phyloP scores from a whole-genome alignment of 2,113 vertebrate species.

The Muscicapa adusta region DNA sequence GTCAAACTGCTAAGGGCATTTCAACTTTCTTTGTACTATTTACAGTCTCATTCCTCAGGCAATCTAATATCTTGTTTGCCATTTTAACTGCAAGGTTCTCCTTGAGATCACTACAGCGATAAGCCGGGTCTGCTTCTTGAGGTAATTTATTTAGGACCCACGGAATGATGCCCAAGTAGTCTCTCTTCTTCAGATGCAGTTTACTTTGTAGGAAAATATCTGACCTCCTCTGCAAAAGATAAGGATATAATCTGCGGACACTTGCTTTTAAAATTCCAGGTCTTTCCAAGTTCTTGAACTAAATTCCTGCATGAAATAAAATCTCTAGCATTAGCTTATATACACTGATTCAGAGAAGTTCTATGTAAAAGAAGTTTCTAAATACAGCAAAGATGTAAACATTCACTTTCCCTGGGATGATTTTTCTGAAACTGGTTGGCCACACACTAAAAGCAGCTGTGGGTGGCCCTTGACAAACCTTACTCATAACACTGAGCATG shows the following conservation, averaged over 20 bases:
- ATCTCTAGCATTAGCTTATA: not conserved
- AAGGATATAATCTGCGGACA: not conserved
- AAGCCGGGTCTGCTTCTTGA: slow-evolving; percentile 2
- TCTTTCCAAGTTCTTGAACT: not conserved
- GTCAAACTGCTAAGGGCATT: slow-evolving; percentile 4
- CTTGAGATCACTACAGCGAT: slow-evolving; percentile 18
- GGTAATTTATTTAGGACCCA: not conserved
- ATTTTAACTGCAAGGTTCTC: slow-evolving; percentile 30
- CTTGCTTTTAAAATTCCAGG: not conserved
- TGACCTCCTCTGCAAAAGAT: not conserved
- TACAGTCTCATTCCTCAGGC: slow-evolving; percentile 26
- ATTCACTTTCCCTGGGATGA: not conserved
- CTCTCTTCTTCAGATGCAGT: not conserved
- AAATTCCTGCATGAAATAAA: not conserved
- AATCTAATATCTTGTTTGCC: slow-evolving; percentile 37
- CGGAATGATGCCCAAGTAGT: not conserved
- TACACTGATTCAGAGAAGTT: not conserved
- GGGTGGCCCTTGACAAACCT: not conserved
- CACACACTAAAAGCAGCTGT: not conserved
- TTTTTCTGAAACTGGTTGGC: not conserved
- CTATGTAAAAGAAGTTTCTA: not conserved
- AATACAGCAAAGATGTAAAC: not conserved
- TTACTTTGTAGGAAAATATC: not conserved
- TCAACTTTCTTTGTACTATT: slow-evolving; percentile 25
- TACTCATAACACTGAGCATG: not conserved